These are phyloP conservation scores for Phenganax marumi DNA, from an alignment of 92 coral and sea anemone genomes.

Conservation along the genomic window DNA sequence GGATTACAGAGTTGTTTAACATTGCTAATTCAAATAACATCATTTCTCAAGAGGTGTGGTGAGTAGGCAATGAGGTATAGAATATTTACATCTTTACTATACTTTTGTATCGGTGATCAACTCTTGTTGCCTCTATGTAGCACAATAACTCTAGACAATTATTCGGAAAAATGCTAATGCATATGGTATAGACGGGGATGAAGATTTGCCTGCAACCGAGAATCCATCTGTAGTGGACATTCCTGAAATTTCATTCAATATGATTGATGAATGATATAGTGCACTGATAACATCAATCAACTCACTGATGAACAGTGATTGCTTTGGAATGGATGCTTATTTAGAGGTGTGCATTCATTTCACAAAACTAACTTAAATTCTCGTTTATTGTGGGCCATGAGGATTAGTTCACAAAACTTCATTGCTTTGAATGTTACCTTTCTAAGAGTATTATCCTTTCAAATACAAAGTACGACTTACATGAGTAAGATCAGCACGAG, in stretches of 20 bases:
- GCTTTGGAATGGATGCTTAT: slow-evolving; percentile 50
- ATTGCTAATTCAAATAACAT: slow-evolving; percentile 9
- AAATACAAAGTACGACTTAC: too few relatives aligned
- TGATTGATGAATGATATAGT: slow-evolving; percentile 3
- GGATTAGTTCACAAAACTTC: too few relatives aligned
- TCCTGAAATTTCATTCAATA: slow-evolving; percentile 22
- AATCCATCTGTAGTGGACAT: slow-evolving; percentile 23
- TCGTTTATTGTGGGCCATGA: not conserved
- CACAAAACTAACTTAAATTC: not conserved
- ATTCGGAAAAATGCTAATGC: not conserved
- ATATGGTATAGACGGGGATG: slow-evolving; percentile 50
- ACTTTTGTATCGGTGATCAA: not conserved
- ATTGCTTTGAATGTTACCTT: too few relatives aligned
- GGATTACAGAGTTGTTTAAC: not conserved
- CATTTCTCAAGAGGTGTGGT: slow-evolving; percentile 2
- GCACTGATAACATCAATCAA: slow-evolving; percentile 14
- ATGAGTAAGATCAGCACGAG: too few relatives aligned
- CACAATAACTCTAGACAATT: not conserved
- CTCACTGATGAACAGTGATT: slow-evolving; percentile 32
- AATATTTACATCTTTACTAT: not conserved
- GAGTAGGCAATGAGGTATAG: not conserved
- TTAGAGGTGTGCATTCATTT: slow-evolving; percentile 23
- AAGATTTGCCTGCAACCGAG: slow-evolving; percentile 28
- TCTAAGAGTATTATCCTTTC: too few relatives aligned
- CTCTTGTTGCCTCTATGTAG: not conserved